Conservation (phyloP, 2,113 vertebrate species). For the Thalassoma bifasciatum region DNA sequence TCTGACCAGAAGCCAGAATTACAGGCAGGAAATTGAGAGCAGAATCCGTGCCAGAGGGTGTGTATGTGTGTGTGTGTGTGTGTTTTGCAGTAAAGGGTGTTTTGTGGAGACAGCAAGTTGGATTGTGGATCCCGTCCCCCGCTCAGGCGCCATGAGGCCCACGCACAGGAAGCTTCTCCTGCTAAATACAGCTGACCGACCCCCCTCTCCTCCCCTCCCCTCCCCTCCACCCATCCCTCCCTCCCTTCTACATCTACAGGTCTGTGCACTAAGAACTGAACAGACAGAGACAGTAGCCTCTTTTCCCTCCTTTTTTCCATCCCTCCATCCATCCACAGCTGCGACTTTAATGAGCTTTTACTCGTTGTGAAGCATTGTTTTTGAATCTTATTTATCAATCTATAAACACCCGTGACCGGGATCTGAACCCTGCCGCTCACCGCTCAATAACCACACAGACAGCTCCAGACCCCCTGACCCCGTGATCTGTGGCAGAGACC, state of each 20-base stretch:
- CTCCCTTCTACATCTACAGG: conserved; percentile 50
- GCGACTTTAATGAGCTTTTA: conserved; percentile 61
- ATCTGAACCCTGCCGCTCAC: conserved; percentile 52
- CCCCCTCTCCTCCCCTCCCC: too few relatives aligned
- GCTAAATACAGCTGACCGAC: conserved; percentile 74
- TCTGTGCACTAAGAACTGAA: conserved; percentile 53
- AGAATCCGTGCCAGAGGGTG: conserved; percentile 76
- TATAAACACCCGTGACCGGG: conserved; percentile 65
- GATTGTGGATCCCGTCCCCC: conserved; percentile 71
- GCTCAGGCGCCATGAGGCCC: conserved; percentile 78
- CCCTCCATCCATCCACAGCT: conserved; percentile 52
- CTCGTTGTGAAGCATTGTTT: conserved; percentile 36
- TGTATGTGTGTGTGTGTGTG: conserved; percentile 65
- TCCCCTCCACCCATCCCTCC: neutral
- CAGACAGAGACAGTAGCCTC: conserved; percentile 64
- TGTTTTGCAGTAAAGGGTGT: conserved; percentile 72
- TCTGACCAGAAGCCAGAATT: conserved; percentile 77
- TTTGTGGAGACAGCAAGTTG: conserved; percentile 78
- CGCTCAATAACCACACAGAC: conserved; percentile 47
- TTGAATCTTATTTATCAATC: conserved; percentile 45
- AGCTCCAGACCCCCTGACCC: conserved; percentile 47
- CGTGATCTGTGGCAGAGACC: conserved; percentile 35
- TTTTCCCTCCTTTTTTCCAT: conserved; percentile 17
- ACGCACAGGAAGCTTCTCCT: conserved; percentile 80
- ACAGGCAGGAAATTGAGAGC: conserved; percentile 82